A percentile compares a stretch with the other conserved stretches of the same genome.
phyloP scores from a whole-genome alignment of 2,113 vertebrate species.

The Heloderma charlesbogerti region DNA sequence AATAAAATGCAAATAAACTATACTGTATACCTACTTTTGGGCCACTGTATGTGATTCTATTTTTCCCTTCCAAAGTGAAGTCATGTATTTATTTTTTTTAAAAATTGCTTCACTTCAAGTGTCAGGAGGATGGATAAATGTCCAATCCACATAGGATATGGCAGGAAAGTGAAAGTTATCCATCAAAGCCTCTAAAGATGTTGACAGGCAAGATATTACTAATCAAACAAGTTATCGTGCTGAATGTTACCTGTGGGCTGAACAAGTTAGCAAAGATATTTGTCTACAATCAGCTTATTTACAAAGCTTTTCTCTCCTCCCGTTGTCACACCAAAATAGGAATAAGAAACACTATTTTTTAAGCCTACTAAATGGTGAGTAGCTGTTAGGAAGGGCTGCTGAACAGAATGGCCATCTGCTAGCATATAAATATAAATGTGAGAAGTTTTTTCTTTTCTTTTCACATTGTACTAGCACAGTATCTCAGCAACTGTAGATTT shows the following conservation, averaged over 20 bases:
- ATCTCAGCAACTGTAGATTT: slow-evolving; percentile 49
- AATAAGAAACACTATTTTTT: slow-evolving; percentile 33
- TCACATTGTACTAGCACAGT: neutral
- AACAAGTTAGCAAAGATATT: neutral
- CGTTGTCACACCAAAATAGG: slow-evolving; percentile 21
- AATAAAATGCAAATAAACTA: too few relatives aligned
- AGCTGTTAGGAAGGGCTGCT: slow-evolving; percentile 53
- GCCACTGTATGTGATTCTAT: slow-evolving; percentile 13
- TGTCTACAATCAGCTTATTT: neutral
- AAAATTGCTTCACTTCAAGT: slow-evolving; percentile 12
- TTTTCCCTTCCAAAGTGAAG: slow-evolving; percentile 42
- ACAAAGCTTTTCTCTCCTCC: slow-evolving; percentile 27
- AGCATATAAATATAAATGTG: slow-evolving; percentile 52
- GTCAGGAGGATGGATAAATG: slow-evolving; percentile 38
- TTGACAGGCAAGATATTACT: neutral
- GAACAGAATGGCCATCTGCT: slow-evolving; percentile 41
- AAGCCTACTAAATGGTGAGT: slow-evolving; percentile 35
- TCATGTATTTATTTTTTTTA: slow-evolving; percentile 31
- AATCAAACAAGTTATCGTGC: neutral
- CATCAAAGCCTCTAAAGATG: slow-evolving; percentile 42
- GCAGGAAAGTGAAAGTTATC: slow-evolving; percentile 30
- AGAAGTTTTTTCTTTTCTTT: slow-evolving; percentile 30
- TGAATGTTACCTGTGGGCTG: neutral
- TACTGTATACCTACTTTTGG: too few relatives aligned
- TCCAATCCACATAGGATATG: neutral